Conservation (phyloP, 35 echinoderm and acorn worm genomes). For the Chiridota heheva region DNA sequence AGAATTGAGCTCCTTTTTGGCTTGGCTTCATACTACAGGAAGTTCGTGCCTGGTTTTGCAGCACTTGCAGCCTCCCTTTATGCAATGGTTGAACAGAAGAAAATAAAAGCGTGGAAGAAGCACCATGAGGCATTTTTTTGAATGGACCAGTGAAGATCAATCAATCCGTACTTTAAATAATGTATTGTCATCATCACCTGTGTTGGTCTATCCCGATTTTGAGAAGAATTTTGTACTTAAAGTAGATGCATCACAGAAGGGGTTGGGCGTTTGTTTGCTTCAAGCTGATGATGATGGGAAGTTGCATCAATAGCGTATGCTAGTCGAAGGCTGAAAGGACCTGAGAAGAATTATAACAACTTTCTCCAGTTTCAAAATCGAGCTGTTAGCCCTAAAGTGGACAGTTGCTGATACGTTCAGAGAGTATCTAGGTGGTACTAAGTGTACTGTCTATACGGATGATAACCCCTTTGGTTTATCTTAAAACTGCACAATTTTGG, state of each 20-base stretch:
- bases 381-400: neutral
- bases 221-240: slow-evolving; percentile 21
- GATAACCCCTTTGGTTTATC: slow-evolving; percentile 27
- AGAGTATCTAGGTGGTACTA: neutral
- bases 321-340: neutral
- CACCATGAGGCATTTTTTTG: neutral
- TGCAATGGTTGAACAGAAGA: neutral
- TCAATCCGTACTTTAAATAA: neutral
- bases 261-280: neutral
- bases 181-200: neutral
- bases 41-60: slow-evolving; percentile 27
- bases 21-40: slow-evolving; percentile 28
- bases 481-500: slow-evolving; percentile 26
- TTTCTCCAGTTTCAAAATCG: neutral
- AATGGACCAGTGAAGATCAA: neutral
- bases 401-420: neutral
- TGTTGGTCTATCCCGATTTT: slow-evolving; percentile 27
- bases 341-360: neutral
- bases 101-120: slow-evolving; percentile 3
- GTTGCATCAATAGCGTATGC: neutral
- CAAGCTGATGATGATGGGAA: neutral
- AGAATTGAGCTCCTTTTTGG: slow-evolving; percentile 41
- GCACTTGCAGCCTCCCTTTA: slow-evolving; percentile 20
- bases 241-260: slow-evolving; percentile 14
- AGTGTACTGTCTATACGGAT: neutral